A percentile compares a stretch with the other conserved stretches of the same genome.
Evolutionary conservation across 2,888 invertebrate species (phyloP).

Genomic region (Thecocarcelia acutangulata): DNA sequence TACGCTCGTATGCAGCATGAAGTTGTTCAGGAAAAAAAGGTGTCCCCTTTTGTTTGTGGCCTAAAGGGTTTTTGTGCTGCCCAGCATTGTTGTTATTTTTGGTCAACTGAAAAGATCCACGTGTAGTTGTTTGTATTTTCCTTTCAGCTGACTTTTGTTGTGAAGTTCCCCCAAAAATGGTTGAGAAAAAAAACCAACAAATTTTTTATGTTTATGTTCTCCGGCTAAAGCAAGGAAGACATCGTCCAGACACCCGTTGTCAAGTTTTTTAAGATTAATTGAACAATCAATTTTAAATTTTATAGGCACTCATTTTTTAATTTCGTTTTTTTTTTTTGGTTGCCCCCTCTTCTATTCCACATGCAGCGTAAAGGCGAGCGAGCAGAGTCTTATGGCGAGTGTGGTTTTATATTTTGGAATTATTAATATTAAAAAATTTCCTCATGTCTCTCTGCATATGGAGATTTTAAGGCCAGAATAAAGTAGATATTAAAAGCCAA

Average conservation of each 20-base stretch:
- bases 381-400: slow-evolving; percentile 21
- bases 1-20: slow-evolving; percentile 58
- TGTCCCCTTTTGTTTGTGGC: slow-evolving; percentile 68
- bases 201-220: slow-evolving; percentile 14
- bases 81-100: slow-evolving; percentile 23
- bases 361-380: neutral
- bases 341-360: neutral
- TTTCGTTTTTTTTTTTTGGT: slow-evolving; percentile 61
- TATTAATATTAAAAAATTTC: slow-evolving; percentile 63
- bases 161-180: slow-evolving; percentile 36
- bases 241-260: slow-evolving; percentile 74
- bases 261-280: slow-evolving; percentile 80
- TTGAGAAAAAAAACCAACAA: neutral
- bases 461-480: slow-evolving; percentile 29
- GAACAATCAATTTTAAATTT: slow-evolving; percentile 81
- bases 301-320: slow-evolving; percentile 76
- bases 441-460: slow-evolving; percentile 37
- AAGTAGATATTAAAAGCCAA: slow-evolving; percentile 16
- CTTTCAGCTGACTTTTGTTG: slow-evolving; percentile 33
- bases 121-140: slow-evolving; percentile 53
- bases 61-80: slow-evolving; percentile 45
- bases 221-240: slow-evolving; percentile 55
- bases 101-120: slow-evolving; percentile 57
- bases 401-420: slow-evolving; percentile 41
- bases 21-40: slow-evolving; percentile 55